These are phyloP conservation scores for Podarcis lilfordi DNA, from an alignment of 2,797 vertebrate genomes.

Conservation along the genomic window DNA sequence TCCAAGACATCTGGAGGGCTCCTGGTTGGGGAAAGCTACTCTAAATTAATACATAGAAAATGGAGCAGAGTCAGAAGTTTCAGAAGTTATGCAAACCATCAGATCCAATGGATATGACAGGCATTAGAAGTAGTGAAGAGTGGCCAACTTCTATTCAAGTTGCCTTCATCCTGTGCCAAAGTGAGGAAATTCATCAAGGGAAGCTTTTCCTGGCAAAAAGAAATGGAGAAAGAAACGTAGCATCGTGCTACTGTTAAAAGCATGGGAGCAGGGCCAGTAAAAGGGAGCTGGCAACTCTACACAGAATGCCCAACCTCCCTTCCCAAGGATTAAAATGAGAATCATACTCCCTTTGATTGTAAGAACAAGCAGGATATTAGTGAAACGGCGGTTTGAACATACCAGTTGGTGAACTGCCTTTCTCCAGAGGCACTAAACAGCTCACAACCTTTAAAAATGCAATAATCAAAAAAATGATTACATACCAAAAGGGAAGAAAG, in stretches of 20 bases:
- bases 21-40: no score
- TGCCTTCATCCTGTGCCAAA: not conserved
- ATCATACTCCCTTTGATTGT: not conserved
- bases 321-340: not conserved
- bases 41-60: no score
- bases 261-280: not conserved
- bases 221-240: not conserved
- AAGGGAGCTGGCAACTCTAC: not conserved
- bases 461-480: not conserved
- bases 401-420: not conserved
- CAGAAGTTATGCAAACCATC: not conserved
- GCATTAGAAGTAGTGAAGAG: not conserved
- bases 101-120: no score
- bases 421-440: not conserved
- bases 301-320: not conserved
- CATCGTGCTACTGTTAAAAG: not conserved
- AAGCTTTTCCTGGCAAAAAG: not conserved
- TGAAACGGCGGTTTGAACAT: not conserved
- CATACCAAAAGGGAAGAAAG: not conserved
- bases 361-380: not conserved
- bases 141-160: not conserved
- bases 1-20: no score
- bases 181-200: not conserved
- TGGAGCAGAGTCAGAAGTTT: not conserved
- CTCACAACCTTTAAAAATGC: not conserved